phyloP scores from a whole-genome alignment of 2,113 vertebrate species.

The Chionomys nivalis region DNA sequence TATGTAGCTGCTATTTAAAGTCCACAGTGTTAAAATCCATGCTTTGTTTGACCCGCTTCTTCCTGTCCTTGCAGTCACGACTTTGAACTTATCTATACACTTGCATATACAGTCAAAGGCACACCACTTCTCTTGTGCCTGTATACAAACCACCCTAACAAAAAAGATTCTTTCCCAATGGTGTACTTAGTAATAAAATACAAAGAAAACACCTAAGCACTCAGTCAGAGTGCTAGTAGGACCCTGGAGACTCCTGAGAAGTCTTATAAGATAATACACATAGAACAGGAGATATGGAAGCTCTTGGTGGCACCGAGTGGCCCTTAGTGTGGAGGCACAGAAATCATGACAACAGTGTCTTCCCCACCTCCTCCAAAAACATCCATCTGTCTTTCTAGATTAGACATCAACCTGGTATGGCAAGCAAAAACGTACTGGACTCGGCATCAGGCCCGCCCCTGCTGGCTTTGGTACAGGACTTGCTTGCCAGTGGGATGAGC shows the following conservation, averaged over 20 bases:
- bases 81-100: not conserved
- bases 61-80: not conserved
- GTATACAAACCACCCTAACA: not conserved
- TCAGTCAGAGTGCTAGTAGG: not conserved
- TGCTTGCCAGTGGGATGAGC: constrained; percentile 21
- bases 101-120: not conserved
- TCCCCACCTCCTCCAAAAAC: not conserved
- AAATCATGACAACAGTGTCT: not conserved
- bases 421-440: not conserved
- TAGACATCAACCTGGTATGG: not conserved
- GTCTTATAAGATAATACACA: not conserved
- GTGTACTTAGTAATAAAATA: constrained; percentile 31
- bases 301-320: not conserved
- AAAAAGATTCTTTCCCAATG: not conserved
- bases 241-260: not conserved
- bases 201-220: not conserved
- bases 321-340: not conserved
- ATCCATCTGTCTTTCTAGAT: not conserved
- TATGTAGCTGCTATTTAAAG: not conserved
- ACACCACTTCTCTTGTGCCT: not conserved
- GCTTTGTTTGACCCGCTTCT: not conserved
- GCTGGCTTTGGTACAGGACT: constrained; percentile 24
- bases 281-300: not conserved
- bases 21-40: not conserved
- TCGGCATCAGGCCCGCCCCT: not conserved